A percentile compares a stretch with the other conserved stretches of the same genome.
Conservation (phyloP, 2,797 vertebrate genomes). For the Characodon lateralis region DNA sequence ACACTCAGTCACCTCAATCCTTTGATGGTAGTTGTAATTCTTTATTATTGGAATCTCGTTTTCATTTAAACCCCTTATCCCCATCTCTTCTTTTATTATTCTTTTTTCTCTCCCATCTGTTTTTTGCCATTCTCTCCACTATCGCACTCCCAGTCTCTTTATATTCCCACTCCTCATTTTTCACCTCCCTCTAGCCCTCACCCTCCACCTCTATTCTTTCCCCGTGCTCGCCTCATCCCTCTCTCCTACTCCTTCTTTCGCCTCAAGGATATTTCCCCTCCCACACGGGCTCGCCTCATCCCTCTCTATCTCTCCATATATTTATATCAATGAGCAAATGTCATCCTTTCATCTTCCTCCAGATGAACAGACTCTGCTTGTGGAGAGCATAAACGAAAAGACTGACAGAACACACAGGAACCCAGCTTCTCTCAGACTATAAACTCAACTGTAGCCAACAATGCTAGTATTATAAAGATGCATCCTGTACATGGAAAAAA, state of each 20-base stretch:
- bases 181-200: constrained; percentile 56
- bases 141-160: constrained; percentile 30
- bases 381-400: constrained; percentile 71
- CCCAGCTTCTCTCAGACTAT: constrained; percentile 60
- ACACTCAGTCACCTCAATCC: constrained; percentile 27
- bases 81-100: constrained; percentile 12
- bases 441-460: constrained; percentile 60
- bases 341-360: constrained; percentile 82
- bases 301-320: constrained; percentile 75
- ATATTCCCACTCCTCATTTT: constrained; percentile 44
- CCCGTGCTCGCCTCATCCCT: constrained; percentile 70
- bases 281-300: constrained; percentile 72
- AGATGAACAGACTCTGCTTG: constrained; percentile 74
- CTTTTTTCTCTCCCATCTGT: constrained; percentile 7
- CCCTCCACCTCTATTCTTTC: constrained; percentile 69
- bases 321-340: constrained; percentile 83
- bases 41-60: constrained; percentile 54
- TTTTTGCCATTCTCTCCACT: constrained; percentile 24
- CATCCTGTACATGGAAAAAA: constrained; percentile 42
- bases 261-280: constrained; percentile 79
- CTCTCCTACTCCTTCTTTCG: constrained; percentile 73
- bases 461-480: constrained; percentile 73
- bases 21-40: constrained; percentile 56
- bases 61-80: constrained; percentile 35
- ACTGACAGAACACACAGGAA: constrained; percentile 57